Evolutionary conservation across 2,113 vertebrate species (phyloP), one percentile per base, ranked within the genome.

Genomic region (Aspiorhynchus laticeps): DNA sequence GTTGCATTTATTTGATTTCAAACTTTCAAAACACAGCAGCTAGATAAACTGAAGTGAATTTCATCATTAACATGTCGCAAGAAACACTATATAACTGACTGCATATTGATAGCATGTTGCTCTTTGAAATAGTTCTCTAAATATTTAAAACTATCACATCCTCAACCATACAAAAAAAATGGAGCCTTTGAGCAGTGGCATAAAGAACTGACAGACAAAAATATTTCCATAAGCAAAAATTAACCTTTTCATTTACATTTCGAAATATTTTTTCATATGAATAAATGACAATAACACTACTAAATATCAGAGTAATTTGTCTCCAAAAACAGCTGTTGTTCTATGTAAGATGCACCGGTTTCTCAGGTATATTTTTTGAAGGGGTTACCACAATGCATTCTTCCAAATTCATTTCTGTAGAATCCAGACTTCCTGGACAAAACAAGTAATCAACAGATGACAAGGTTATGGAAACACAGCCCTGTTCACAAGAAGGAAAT

Each of bases 401-500:
- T 15, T 75, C 38, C 21, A 8, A 15, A 15, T 26, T 2, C 3
- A 4, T 48, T 77, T 77, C 74, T 77, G 74, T 77, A 51, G 74
- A 77, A 78, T 78, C 1, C 28, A 24, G n/a, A 7, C 43, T 51
- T 51, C 43, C 43, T 51, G 2, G 43, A 5, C 19, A 48, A 41
- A 7, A 7, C 21, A n/a, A 43, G 36, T 41, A n/a, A 43, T n/a
- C 36, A n/a, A 3, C 41, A 46, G 41, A 5, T 76, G n/a, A 46
- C 5, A 0, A 0, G 17, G 10, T 74, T 4, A 74, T 2, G 21
- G 2, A 78, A 53, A 56, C 28, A 78, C 15, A 17, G 24, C 24
- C 46, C 28, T 78, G 46, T 78, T 53, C 76, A 56, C 17, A 56
- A 78, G 76, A 31, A 78, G 76, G 76, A 51, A 78, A 56, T 48